Base-by-base conservation (phyloP, 2,888 invertebrate species). In the Acronicta alni region DNA sequence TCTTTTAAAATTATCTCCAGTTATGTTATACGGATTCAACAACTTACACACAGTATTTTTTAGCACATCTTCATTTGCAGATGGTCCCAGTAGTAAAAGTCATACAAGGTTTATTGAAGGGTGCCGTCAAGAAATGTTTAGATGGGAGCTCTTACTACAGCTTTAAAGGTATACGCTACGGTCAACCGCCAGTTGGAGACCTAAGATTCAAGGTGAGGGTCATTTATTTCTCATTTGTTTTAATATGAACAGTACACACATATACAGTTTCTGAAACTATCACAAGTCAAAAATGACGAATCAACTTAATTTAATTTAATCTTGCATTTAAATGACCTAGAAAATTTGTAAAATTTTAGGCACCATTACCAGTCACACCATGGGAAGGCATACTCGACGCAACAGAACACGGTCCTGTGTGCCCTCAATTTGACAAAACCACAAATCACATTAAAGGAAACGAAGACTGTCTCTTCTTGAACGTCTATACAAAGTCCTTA, bases 131-230 rank as follows among this genome's bases (percentile, higher is more conserved):
- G 30, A 77, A 72, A 12, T 74, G 86, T 3, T 56, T 83, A 5
- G 85, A 88, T 75, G 89, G 88, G 9, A 67, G 75, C 12, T 56
- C 78, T 3, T 89, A 83, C 57, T 87, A 82, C 35, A 88, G 87
- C 52, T 89, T 89, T 55, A 88, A 88, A 72, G 94, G 95, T 8
- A 91, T 95, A 46, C 95, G 95, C 2, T 95, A 94, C 59, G 95
- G 95, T 0, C 72, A 88, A 43, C 91, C 95, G n/a, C 95, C 95
- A 0, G 47, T 95, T 8, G 92, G 92, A 12, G 75, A 92, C 38
- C 84, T 95, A 2, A 83, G 95, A 69, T 95, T 95, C 72, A 87
- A 90, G 93, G 95, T 95, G 80, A 84, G 57, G 5, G 7, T n/a
- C 15, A 6, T 15, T 15, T 9, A 23, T 7, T 16, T 30, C n/a